Base-by-base conservation (phyloP, 2,797 vertebrate species). In the Notamacropus eugenii region DNA sequence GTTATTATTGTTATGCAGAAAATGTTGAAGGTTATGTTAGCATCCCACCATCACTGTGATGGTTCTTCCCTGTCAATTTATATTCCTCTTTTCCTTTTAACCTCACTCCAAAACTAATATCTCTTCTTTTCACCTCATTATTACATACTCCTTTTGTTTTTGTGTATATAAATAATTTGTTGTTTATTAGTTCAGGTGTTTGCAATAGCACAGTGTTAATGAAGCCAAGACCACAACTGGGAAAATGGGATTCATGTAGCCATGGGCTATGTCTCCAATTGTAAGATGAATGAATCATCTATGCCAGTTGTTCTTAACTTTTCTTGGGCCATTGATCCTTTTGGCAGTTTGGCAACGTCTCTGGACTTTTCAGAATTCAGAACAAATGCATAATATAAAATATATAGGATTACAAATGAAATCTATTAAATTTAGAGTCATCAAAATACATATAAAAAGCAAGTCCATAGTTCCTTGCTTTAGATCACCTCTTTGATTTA, bases 1-100 rank as follows among this genome's bases (percentile, higher is more conserved):
- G 40, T 46, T 87, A 46, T 87, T 27, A 27, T 29, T 46, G 91
- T 91, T 92, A 62, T 12, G 74, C 56, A 90, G 46, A 12, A 58
- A 1, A 57, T 16, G 55, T 2, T 74, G 67, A 54, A 82, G 54
- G 13, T 27, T 95, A 56, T 91, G n/a, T 55, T 27, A 91, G n/a
- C 40, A 82, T 82, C 74, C 74, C 40, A 58, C 67, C 19, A 82
- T 16, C 13, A 14, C 57, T 92, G 24, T 91, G 22, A 94, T 58
- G 14, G 62, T 92, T 92, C 31, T 92, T 93, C 92, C 27, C 19
- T 92, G 31, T 93, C n/a, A 56, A 91, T 94, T 94, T 54, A 54
- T 16, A 46, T 92, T 11, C 74, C n/a, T 91, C 90, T 50, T 31
- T 92, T 55, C 62, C 62, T 90, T 95, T 82, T 90, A 54, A 91